Percentiles rank a stretch among this genome's conserved stretches.
phyloP scores from a whole-genome alignment of 2,888 invertebrate genomes.

The Drosophila mercatorum region DNA sequence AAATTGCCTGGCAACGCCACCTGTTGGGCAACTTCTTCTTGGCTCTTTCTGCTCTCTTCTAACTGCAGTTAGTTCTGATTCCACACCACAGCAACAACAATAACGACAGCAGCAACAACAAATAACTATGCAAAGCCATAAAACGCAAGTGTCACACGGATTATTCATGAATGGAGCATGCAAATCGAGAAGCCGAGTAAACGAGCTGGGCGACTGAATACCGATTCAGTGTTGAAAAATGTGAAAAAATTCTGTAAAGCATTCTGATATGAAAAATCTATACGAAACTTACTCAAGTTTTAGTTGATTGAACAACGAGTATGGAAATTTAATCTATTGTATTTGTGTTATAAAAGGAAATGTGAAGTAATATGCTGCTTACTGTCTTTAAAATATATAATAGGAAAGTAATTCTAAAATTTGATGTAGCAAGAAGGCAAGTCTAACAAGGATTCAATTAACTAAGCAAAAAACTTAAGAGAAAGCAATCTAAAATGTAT shows the following conservation, averaged over 20 bases:
- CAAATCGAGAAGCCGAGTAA: conserved; percentile 53
- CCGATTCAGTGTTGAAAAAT: conserved; percentile 2
- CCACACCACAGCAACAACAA: conserved; percentile 6
- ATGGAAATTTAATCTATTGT: too few species aligned
- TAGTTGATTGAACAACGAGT: too few species aligned
- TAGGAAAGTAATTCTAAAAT: too few species aligned
- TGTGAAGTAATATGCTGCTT: too few species aligned
- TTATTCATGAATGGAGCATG: conserved; percentile 73
- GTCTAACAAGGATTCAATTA: too few species aligned
- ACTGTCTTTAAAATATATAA: too few species aligned
- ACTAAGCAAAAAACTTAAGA: too few species aligned
- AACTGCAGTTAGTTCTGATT: conserved; percentile 12
- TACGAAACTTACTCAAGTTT: not conserved
- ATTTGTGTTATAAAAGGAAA: not conserved
- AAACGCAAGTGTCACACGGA: conserved; percentile 75
- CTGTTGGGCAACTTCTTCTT: conserved; percentile 53
- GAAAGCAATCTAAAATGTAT: too few species aligned
- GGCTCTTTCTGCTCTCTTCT: conserved; percentile 6
- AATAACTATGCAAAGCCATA: conserved; percentile 71
- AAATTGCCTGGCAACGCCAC: conserved; percentile 69
- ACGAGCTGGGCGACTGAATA: conserved; percentile 11
- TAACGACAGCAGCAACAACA: conserved; percentile 14
- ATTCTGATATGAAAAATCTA: not conserved
- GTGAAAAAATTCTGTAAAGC: not conserved
- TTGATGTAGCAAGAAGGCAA: too few species aligned